phyloP scores from a whole-genome alignment of 2,113 vertebrate species.

The Pithys albifrons region DNA sequence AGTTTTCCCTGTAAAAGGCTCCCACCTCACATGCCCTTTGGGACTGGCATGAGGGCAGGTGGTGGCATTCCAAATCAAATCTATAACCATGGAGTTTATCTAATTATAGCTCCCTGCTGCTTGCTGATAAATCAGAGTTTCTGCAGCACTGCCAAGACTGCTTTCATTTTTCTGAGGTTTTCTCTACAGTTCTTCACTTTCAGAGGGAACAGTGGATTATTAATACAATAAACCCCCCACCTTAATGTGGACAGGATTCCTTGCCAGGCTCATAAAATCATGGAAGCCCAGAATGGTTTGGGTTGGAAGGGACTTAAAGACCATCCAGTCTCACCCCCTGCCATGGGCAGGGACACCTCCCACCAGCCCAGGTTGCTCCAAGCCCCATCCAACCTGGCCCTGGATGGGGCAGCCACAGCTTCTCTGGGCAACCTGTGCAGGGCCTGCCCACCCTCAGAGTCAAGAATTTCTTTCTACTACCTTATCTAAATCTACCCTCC shows the following conservation, averaged over 20 bases:
- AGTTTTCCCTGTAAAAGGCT: not conserved
- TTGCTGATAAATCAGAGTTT: not conserved
- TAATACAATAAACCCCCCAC: not conserved
- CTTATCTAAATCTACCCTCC: not conserved
- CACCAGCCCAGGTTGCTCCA: not conserved
- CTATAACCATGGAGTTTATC: not conserved
- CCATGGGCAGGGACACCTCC: not conserved
- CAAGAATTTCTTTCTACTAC: not conserved
- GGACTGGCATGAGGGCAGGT: not conserved
- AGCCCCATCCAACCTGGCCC: not conserved
- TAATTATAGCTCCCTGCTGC: not conserved
- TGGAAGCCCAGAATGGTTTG: not conserved
- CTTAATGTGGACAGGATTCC: not conserved
- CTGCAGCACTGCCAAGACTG: not conserved
- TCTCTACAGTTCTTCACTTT: not conserved
- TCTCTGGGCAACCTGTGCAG: not conserved
- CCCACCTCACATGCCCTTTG: not conserved
- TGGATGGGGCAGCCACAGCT: not conserved
- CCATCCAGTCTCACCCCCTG: too few relatives aligned
- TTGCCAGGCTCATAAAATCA: not conserved
- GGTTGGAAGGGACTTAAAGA: not conserved
- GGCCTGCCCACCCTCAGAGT: rapidly evolving
- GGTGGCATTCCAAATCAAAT: not conserved
- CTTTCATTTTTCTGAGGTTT: not conserved
- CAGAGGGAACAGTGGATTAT: not conserved